Percentiles rank a stretch among this genome's conserved stretches.
phyloP scores from a whole-genome alignment of 2,113 vertebrate genomes.

The Pycnonotus jocosus region DNA sequence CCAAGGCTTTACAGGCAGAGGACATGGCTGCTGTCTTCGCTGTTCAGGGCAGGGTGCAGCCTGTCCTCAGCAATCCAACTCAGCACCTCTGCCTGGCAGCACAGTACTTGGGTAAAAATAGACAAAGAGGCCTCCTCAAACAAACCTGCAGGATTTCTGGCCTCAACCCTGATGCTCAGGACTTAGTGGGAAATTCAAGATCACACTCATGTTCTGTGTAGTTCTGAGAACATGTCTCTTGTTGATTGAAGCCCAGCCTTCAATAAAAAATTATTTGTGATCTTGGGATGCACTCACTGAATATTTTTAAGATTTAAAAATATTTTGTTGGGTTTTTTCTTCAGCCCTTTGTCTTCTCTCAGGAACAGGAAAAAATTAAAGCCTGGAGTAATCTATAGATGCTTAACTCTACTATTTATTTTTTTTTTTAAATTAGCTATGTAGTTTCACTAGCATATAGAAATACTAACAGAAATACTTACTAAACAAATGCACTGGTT shows the following conservation, averaged over 20 bases:
- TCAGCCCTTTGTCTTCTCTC: not conserved
- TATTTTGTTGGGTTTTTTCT: rapidly evolving
- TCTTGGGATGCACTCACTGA: not conserved
- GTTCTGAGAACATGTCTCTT: not conserved
- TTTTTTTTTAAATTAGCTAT: not conserved
- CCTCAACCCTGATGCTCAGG: not conserved
- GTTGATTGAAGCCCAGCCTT: not conserved
- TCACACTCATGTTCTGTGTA: not conserved
- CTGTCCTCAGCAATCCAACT: not conserved
- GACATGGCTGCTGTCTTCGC: not conserved
- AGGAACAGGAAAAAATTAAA: not conserved
- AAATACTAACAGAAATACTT: not conserved
- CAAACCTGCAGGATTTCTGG: not conserved
- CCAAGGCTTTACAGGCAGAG: not conserved
- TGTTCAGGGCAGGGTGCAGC: not conserved
- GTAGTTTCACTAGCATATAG: not conserved
- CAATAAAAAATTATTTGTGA: not conserved
- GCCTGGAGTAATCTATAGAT: not conserved
- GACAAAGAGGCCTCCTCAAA: not conserved
- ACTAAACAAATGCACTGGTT: not conserved
- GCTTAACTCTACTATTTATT: not conserved
- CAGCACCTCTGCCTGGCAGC: not conserved
- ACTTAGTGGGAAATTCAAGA: not conserved
- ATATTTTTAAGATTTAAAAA: not conserved
- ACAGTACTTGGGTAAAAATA: not conserved